These are phyloP conservation scores for Gracilinanus agilis DNA, from an alignment of 2,113 vertebrate species.

Conservation along the genomic window DNA sequence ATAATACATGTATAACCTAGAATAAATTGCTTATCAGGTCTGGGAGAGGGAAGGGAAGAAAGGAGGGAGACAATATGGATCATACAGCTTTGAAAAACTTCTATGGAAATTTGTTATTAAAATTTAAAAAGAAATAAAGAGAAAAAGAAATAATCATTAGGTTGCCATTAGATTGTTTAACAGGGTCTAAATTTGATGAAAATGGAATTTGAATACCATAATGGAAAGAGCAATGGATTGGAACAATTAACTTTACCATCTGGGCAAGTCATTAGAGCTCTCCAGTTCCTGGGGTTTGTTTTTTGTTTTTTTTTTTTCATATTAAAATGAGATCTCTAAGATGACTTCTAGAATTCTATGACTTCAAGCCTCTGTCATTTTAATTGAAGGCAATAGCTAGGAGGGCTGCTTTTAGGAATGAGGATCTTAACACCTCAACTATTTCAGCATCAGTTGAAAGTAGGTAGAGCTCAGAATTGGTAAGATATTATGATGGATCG, in stretches of 20 bases:
- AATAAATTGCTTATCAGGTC: too few relatives aligned
- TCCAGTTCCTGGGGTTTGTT: neutral
- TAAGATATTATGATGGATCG: neutral
- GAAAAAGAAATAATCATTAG: too few relatives aligned
- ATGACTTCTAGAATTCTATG: neutral
- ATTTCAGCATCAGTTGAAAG: neutral
- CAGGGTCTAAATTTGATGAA: neutral
- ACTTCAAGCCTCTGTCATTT: neutral
- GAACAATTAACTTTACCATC: neutral
- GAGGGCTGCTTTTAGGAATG: neutral
- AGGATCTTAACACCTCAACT: neutral
- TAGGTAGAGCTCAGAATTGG: neutral
- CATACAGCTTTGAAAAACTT: too few relatives aligned
- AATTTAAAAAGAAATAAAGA: too few relatives aligned
- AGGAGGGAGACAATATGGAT: too few relatives aligned
- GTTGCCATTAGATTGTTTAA: neutral
- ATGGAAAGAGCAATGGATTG: neutral
- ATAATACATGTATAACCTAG: too few relatives aligned
- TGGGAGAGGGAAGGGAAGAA: too few relatives aligned
- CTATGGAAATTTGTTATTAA: too few relatives aligned
- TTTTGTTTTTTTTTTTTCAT: neutral
- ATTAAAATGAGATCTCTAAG: neutral
- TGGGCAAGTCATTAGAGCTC: neutral
- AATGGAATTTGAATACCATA: neutral
- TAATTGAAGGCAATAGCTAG: neutral